These are phyloP conservation scores for Druon quercuslanigerum DNA, from an alignment of 1,140 invertebrate species.

Conservation along the genomic window DNA sequence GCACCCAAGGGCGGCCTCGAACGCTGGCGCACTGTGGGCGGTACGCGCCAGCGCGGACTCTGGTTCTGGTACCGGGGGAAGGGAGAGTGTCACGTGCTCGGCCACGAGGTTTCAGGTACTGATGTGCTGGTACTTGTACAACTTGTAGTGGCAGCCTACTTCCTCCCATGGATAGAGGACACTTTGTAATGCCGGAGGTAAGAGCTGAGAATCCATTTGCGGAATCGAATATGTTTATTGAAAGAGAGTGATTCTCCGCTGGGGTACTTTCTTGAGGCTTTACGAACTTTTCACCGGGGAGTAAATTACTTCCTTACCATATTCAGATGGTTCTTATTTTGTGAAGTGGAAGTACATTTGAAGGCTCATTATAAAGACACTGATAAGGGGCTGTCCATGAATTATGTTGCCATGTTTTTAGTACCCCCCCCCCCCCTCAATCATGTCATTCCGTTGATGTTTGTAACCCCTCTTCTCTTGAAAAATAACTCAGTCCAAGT, in stretches of 20 bases:
- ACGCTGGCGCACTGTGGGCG: conserved; percentile 61
- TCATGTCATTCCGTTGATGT: too few species aligned
- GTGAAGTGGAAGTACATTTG: not conserved
- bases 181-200: not conserved
- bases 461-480: too few species aligned
- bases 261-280: not conserved
- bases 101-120: conserved; percentile 62
- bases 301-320: not conserved
- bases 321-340: not conserved
- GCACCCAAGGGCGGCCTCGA: conserved; percentile 57
- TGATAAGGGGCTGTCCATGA: too few species aligned
- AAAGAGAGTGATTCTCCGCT: conserved; percentile 9
- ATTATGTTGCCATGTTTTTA: too few species aligned
- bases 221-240: conserved; percentile 29
- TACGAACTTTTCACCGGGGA: not conserved
- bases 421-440: too few species aligned
- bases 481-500: too few species aligned
- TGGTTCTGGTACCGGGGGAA: conserved; percentile 47
- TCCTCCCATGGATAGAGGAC: not conserved
- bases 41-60: conserved; percentile 59
- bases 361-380: too few species aligned
- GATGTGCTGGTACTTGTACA: not conserved
- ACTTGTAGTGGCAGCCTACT: not conserved
- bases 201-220: not conserved
- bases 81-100: conserved; percentile 68